phyloP scores from a whole-genome alignment of 2,113 vertebrate genomes.

The human (Homo sapiens) region GRCh38 chr16:5581001-5581500 shows the following conservation, averaged over 20 bases:
- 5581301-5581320: background rate
- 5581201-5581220: background rate
- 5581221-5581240: background rate
- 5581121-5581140: constrained; percentile 33
- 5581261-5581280: background rate
- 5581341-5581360: background rate
- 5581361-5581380: background rate
- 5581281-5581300: background rate
- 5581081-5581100: constrained; percentile 40
- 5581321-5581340: background rate
- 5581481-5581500: background rate
- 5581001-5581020: rapidly evolving
- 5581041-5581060: background rate
- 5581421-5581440: background rate
- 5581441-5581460: background rate
- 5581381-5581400: background rate
- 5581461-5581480: background rate
- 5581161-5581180: constrained; percentile 44
- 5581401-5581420: background rate
- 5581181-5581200: background rate
- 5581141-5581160: constrained; percentile 53
- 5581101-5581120: constrained; percentile 40
- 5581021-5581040: background rate
- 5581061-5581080: constrained; percentile 56
- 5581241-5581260: background rate